These are phyloP conservation scores for Apotomis capreana DNA, from an alignment of 2,888 invertebrate species.

Conservation along the genomic window DNA sequence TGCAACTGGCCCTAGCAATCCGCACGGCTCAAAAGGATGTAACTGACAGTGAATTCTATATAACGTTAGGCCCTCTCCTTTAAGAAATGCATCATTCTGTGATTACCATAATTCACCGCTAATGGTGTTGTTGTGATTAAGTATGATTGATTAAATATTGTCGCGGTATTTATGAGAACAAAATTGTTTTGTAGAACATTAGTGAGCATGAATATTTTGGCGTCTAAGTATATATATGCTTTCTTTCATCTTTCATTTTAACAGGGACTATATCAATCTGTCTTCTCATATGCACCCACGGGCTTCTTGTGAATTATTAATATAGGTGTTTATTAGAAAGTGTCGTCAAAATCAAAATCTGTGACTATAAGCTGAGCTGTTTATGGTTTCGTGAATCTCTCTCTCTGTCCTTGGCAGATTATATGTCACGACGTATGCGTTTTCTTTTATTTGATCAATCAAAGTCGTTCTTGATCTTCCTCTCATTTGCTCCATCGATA, in stretches of 20 bases:
- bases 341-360: no score
- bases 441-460: no score
- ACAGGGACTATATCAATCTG: not conserved
- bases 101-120: slow-evolving; percentile 30
- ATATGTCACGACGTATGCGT: no score
- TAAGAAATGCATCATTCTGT: not conserved
- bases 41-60: not conserved
- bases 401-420: no score
- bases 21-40: not conserved
- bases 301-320: no score
- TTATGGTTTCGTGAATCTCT: no score
- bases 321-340: no score
- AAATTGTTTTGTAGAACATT: not conserved
- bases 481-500: no score
- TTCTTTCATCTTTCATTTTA: not conserved
- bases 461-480: no score
- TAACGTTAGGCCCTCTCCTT: not conserved
- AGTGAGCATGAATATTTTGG: not conserved
- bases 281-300: not conserved
- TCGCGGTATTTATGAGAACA: not conserved
- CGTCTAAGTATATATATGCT: not conserved
- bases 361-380: no score
- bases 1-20: slow-evolving; percentile 31
- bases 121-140: slow-evolving; percentile 26
- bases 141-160: slow-evolving; percentile 14